Percentiles rank a stretch among this genome's conserved stretches.
Conservation (phyloP, 2,888 invertebrate species). For the Rhagophthalmus giganteus region DNA sequence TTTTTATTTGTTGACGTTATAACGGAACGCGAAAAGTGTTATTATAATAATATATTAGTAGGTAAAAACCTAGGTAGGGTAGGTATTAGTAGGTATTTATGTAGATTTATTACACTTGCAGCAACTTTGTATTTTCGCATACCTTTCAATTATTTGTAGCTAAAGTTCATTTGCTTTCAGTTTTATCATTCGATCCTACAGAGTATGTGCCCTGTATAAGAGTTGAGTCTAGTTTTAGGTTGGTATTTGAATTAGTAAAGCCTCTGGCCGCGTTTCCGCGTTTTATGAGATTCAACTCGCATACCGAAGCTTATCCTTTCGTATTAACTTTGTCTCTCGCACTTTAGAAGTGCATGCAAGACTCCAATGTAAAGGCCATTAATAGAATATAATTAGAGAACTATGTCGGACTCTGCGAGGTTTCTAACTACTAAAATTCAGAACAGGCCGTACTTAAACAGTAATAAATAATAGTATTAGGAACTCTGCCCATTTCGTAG, state of each 20-base stretch:
- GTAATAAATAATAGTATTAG: constrained; percentile 18
- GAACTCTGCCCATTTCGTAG: constrained; percentile 15
- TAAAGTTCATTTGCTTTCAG: neutral
- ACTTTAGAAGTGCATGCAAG: neutral
- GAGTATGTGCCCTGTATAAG: neutral
- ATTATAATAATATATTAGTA: too few relatives aligned
- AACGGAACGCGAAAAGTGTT: too few relatives aligned
- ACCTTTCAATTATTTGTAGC: neutral
- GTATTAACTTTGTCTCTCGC: constrained; percentile 5
- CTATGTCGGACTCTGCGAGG: neutral
- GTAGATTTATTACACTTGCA: neutral
- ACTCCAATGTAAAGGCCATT: constrained; percentile 1
- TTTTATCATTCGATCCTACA: neutral
- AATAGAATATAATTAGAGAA: constrained; percentile 4
- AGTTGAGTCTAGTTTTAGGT: neutral
- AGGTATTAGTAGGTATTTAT: too few relatives aligned
- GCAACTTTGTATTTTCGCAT: neutral
- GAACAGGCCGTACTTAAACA: constrained; percentile 16
- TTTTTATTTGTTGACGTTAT: too few relatives aligned
- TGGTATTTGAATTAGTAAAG: constrained; percentile 1
- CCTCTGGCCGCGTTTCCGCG: constrained; percentile 2
- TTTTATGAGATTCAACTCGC: constrained; percentile 6
- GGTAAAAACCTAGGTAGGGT: too few relatives aligned
- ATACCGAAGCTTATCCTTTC: constrained; percentile 4
- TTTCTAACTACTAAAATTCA: constrained; percentile 3